Evolutionary conservation across 2,797 vertebrate genomes (phyloP), one percentile per base, ranked within the genome.

Genomic region (Falco columbarius): DNA sequence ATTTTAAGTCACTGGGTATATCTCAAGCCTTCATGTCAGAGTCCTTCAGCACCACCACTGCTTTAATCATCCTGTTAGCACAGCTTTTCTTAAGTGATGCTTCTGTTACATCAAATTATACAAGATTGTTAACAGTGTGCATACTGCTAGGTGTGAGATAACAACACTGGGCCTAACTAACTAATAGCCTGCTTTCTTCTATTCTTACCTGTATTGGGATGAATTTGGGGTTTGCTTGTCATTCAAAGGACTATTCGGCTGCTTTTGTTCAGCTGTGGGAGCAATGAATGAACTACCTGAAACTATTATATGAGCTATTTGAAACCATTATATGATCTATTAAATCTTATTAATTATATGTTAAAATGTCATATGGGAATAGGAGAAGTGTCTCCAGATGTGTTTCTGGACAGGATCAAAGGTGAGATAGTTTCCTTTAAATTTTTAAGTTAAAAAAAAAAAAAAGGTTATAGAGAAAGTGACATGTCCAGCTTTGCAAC

Each of bases 41-140:
- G 38, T 74, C 56, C 32, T 81, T 88, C 65, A 87, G 77, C 42
- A 71, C 23, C 61, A 90, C 18, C 49, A 38, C 32, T 68, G 54
- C 71, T 95, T 81, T 74, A 90, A 81, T 91, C 65, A 58, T 86
- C 49, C 73, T 93, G 74, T 85, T 92, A 91, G 65, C 61, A 44
- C 2, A 3, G 49, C 42, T 87, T 82, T 85, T 89, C 40, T 85
- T 65, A 65, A 13, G 42, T 77, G 73, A 3, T 66, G 29, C 32
- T 92, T 95, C 51, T 86, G 42, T 83, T 95, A 56, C 68, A 55
- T 89, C 36, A 55, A 36, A 7, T 83, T 92, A 26, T 72, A 91
- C 61, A 72, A 56, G 63, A 21, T 40, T 59, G 40, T 58, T 83
- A 74, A 72, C 46, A 59, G 54, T 18, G 58, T 70, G 10, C 7